A percentile compares a stretch with the other conserved stretches of the same genome.
Conservation (phyloP, 2,113 vertebrate species). For the Malurus melanocephalus region DNA sequence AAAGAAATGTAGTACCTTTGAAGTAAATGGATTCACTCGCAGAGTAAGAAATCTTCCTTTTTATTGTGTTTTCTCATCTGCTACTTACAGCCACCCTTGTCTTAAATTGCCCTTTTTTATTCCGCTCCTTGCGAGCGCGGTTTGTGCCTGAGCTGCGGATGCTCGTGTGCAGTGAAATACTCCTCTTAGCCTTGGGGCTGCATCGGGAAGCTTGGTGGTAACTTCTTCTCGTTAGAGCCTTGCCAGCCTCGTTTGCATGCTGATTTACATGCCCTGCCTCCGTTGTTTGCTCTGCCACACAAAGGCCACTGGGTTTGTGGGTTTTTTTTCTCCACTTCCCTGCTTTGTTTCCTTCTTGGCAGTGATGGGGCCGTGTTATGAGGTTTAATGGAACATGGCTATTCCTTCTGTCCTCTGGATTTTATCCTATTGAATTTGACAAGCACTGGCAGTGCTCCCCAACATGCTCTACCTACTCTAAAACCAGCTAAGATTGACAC, state of each 20-base stretch:
- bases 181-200: slow-evolving; percentile 27
- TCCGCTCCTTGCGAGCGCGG: not conserved
- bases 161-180: not conserved
- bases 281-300: not conserved
- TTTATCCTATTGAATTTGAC: not conserved
- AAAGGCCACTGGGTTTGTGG: not conserved
- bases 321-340: not conserved
- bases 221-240: slow-evolving; percentile 1
- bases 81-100: not conserved
- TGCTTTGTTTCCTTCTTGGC: not conserved
- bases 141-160: not conserved
- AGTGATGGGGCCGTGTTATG: rapidly evolving
- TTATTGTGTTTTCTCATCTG: slow-evolving; percentile 16
- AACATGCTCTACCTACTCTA: not conserved
- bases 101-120: slow-evolving; percentile 26
- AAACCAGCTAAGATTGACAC: not conserved
- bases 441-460: not conserved
- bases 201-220: not conserved
- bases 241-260: slow-evolving; percentile 31
- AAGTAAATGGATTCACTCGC: slow-evolving; percentile 29
- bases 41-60: slow-evolving; percentile 3
- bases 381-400: not conserved
- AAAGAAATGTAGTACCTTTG: slow-evolving; percentile 29
- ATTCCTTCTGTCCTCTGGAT: not conserved
- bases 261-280: not conserved